Base-by-base conservation (phyloP, 2,797 vertebrate genomes). In the Australoheros facetus region DNA sequence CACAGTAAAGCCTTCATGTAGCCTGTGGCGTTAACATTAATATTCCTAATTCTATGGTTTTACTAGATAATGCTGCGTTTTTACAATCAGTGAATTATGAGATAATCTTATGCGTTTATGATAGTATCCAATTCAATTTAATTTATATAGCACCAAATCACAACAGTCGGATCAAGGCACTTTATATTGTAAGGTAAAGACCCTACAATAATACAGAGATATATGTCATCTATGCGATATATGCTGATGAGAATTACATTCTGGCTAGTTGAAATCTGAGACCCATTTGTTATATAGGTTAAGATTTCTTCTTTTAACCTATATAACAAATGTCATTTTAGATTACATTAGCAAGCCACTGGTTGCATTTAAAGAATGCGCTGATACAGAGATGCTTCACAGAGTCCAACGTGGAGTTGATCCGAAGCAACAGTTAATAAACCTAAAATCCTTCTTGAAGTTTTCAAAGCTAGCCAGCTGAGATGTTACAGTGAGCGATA, bases 1-100 rank as follows among this genome's bases (percentile, higher is more conserved):
- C 34, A 9, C 23, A 45, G 32, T 57, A 76, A 76, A 56, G 62
- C 48, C 64, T 69, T 78, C 39, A 71, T 32, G 34, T 66, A 70
- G 39, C 21, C 58, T 73, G 58, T 28, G 53, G 70, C 37, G 37
- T 37, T 28, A 26, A 26, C 60, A 57, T 16, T 17, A 51, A 17
- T 7, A 51, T 14, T 7, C 16, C 45, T 17, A 51, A 17, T 51
- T 51, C 45, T 17, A 30, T n/a, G 6, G 23, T 26, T 51, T 51
- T 3, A 17, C 23, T 17, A 66, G 42, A 66, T 69, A 69, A 51
- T 30, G 62, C 23, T 10, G 23, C 11, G 16, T 13, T 69, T 69
- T 51, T 51, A 51, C 2, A 45, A 45, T 45, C 13, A 11, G 5
- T 16, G 4, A 45, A 14, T 45, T 45, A 14, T 45, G 12, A 45